Evolutionary conservation across 2,797 vertebrate species (phyloP), one percentile per base, ranked within the genome.

Genomic region (Chaunax sp.): DNA sequence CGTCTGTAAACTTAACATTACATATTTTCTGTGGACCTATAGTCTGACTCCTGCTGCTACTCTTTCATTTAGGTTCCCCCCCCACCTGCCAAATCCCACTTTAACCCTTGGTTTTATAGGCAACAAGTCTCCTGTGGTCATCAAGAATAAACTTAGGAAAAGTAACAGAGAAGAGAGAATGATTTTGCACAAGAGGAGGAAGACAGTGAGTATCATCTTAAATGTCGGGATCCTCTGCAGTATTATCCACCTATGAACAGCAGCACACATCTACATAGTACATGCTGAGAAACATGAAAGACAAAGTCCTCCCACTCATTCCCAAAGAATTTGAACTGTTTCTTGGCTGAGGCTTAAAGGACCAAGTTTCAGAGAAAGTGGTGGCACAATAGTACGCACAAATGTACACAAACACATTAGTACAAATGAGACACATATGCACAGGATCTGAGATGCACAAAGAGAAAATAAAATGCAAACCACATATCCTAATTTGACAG

Each of bases 211-310:
- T n/a, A n/a, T n/a, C n/a, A n/a, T 30, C 28, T 30, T 30, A 9
- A 5, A 30, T 30, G 28, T 5, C 28, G 2, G 28, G 28, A 30
- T 30, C 28, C 28, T 30, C 28, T 30, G 28, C 9, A 2, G 83
- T 77, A 54, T 83, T 71, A 81, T 82, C 62, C 58, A 52, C 52
- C 81, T 12, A 63, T 68, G 77, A 78, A 79, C 78, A 83, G 82
- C 75, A 75, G 63, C 77, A 81, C 64, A 69, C 78, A 81, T 85
- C 76, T 87, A 78, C 71, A 86, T 87, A 78, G 90, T 84, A 80
- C 77, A 86, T 82, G 74, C 76, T 71, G 60, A 83, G 78, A 58
- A 72, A 83, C 60, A 67, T 72, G 78, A 89, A 86, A 87, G 71
- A 71, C n/a, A 30, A 69, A 79, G 54, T 82, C 84, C 83, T 84